Evolutionary conservation across 2,113 vertebrate species (phyloP), one percentile per base, ranked within the genome.

Genomic region (Parus major): DNA sequence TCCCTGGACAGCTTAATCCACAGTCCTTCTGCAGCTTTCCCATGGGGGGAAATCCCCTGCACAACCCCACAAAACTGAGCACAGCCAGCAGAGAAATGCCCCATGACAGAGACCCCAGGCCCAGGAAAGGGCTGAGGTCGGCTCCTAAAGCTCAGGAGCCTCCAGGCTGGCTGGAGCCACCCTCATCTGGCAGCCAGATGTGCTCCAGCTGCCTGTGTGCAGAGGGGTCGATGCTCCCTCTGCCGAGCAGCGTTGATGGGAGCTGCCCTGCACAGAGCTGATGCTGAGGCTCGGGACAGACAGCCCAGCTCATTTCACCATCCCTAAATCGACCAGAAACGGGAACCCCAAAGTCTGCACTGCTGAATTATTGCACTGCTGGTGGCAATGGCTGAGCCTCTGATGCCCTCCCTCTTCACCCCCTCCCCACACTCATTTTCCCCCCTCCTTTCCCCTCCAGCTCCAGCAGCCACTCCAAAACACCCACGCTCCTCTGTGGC

Each of bases 141-240:
- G 31, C 14, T 91, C 28, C 53, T 56, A 41, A 41, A 1, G 2
- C 81, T 79, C 28, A 28, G 46, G 11, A 86, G 23, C 84, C 65
- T 52, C 70, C 77, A 61, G 56, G 65, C 57, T 84, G 63, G 41
- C 56, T 88, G 91, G 42, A 88, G 84, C 81, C 86, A 89, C 24
- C 47, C 66, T 10, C 93, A 55, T 85, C 82, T 82, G 89, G 82
- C 87, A 92, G 87, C 91, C 95, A 95, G 92, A 87, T 95, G 91
- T 95, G 91, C 90, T 83, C 90, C 93, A 95, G 87, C 70, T 82
- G 73, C 59, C 20, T 12, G 78, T 1, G 50, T 6, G 57, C 5
- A 3, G 65, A 79, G 75, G 71, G 77, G 70, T 12, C 1, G 3
- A 90, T 72, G 82, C 75, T 95, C 90, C 86, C 92, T 94, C 91